Base-by-base conservation (phyloP, 2,113 vertebrate genomes). In the Megaptera novaeangliae region DNA sequence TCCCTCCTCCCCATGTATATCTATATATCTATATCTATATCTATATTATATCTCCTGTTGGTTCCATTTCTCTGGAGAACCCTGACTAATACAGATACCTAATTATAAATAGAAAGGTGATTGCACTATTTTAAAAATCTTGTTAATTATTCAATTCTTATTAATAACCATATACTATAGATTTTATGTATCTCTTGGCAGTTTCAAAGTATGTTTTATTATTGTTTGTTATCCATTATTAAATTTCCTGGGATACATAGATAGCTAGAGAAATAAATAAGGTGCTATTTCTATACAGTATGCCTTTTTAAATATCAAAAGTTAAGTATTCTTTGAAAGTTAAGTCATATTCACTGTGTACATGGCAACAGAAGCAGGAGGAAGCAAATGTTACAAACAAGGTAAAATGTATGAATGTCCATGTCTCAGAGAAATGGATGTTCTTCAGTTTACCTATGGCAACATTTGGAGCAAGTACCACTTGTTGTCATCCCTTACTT, bases 391-490 rank as follows among this genome's bases (percentile, higher is more conserved):
- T 69, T 91, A 81, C 49, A 52, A 29, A 78, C 74, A 41, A 18
- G n/a, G 82, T 66, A 75, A n/a, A 90, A 25, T 20, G 9, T 80
- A 41, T n/a, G 29, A 91, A 36, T 88, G 83, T 85, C n/a, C 23
- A 6, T 77, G 8, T 72, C 64, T 91, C 55, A 91, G 86, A 84
- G 59, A 96, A 57, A 49, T 84, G 18, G 66, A 72, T 90, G 82
- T 44, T 94, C 78, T 91, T 69, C 52, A 69, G 41, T 90, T 94
- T 80, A 63, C 49, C 49, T 91, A 55, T 49, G 41, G n/a, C 80
- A 96, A 39, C 59, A 85, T 96, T 93, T 94, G 86, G 41, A 91
- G n/a, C 81, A 95, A 96, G 87, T 85, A 52, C 69, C 80, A 93
- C 93, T 94, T 95, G 72, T 88, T 92, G 66, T 77, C 49, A 57